A percentile compares a stretch with the other conserved stretches of the same genome.
phyloP scores from a whole-genome alignment of 2,797 vertebrate genomes.

The Galaxias olidus region DNA sequence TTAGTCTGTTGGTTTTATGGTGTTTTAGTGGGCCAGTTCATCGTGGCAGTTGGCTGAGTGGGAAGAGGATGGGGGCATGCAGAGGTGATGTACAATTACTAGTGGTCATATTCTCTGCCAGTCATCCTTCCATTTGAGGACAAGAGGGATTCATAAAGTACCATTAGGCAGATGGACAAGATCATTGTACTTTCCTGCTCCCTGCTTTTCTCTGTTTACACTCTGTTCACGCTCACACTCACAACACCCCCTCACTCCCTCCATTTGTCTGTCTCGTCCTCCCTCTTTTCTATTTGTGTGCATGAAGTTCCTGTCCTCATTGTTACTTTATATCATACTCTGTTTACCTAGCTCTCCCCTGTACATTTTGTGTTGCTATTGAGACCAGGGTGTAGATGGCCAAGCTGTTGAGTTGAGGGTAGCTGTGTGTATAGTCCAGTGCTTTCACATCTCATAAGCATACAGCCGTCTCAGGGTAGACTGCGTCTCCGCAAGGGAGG shows the following conservation, averaged over 20 bases:
- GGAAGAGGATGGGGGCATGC: conserved; percentile 56
- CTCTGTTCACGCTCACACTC: conserved; percentile 66
- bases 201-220: conserved; percentile 55
- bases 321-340: background rate
- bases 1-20: conserved; percentile 80
- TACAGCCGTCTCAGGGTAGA: conserved; percentile 34
- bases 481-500: conserved; percentile 60
- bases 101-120: conserved; percentile 66
- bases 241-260: conserved; percentile 27
- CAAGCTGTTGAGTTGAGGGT: too few relatives aligned
- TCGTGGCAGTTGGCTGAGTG: conserved; percentile 57
- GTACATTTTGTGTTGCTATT: too few relatives aligned
- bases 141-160: conserved; percentile 68
- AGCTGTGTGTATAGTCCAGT: background rate
- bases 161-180: conserved; percentile 74
- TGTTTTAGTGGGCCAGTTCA: conserved; percentile 68
- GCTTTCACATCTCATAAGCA: conserved; percentile 35
- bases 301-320: background rate
- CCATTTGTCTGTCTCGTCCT: conserved; percentile 35
- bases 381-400: too few relatives aligned
- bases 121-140: conserved; percentile 68
- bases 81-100: conserved; percentile 71
- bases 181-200: conserved; percentile 72
- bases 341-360: background rate
- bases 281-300: background rate